Evolutionary conservation across 2,888 invertebrate genomes (phyloP), one percentile per base, ranked within the genome.

Genomic region (Lasius fuliginosus): DNA sequence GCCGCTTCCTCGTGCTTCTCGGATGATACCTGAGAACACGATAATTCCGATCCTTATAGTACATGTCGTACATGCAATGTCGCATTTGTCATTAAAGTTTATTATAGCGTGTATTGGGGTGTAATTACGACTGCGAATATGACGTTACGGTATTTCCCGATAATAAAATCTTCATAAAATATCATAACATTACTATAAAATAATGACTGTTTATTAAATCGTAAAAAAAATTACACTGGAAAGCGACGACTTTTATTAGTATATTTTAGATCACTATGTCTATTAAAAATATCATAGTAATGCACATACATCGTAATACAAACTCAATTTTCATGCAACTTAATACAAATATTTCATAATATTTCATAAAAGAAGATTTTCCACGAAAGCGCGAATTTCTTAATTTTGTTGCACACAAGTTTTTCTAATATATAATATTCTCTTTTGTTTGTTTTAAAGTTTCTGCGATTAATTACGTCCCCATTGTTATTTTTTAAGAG

Each of bases 61-160:
- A 33, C 77, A 40, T 27, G 69, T 69, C 42, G 30, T 33, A 42
- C 79, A 71, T 71, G 71, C 33, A 40, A 71, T 71, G 36, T 60
- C 71, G 58, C 36, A 46, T 73, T 81, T 60, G 33, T 73, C 46
- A 73, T 60, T 60, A 73, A 58, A 60, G 46, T 60, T 71, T 46
- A 27, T 73, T 79, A 71, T 6, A 23, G 23, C 18, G 18, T 58
- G 30, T 42, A 42, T 69, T 77, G 65, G 40, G 0, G 12, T 46
- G 15, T 75, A 77, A 82, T 64, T 53, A 18, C 12, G 18, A 23
- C 60, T 18, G 18, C 23, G 65, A 46, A 64, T 64, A 23, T 3
- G 15, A 46, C 15, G 65, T 65, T 5, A 46, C 30, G n/a, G 12
- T 46, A 36, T 23, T 27, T 53, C 15, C 40, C 36, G 40, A 53